Evolutionary conservation across 2,113 vertebrate genomes (phyloP).

Genomic region (Laterallus jamaicensis): DNA sequence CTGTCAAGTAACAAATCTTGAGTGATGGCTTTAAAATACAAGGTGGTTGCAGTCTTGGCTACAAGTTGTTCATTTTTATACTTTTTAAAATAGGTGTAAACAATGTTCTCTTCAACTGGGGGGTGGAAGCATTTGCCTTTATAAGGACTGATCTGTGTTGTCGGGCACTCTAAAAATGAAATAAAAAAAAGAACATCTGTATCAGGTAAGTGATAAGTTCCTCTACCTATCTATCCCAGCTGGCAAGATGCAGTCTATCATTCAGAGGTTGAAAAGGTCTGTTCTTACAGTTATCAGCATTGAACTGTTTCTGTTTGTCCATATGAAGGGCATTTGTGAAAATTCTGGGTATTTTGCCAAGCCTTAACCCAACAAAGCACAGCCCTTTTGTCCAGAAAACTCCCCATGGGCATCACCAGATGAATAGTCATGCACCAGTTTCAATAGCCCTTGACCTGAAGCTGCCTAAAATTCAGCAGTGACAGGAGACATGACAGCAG

Average conservation of each 20-base stretch:
- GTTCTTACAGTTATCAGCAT: background rate
- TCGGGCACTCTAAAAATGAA: conserved; percentile 77
- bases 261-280: background rate
- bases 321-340: background rate
- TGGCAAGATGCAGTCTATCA: background rate
- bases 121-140: conserved; percentile 82
- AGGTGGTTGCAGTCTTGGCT: conserved; percentile 73
- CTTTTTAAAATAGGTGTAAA: conserved; percentile 74
- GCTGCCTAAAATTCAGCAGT: background rate
- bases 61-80: conserved; percentile 62
- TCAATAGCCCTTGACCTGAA: background rate
- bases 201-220: background rate
- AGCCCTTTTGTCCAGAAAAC: background rate
- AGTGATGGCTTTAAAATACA: conserved; percentile 82
- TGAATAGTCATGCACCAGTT: background rate
- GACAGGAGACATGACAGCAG: background rate
- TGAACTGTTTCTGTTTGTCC: background rate
- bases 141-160: conserved; percentile 74
- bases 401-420: background rate
- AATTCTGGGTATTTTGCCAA: background rate
- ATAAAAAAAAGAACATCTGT: background rate
- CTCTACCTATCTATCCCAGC: background rate
- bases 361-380: background rate
- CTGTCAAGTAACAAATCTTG: conserved; percentile 79
- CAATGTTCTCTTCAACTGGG: conserved; percentile 78